Evolutionary conservation across 2,113 vertebrate species (phyloP).

Genomic region (Platichthys flesus): DNA sequence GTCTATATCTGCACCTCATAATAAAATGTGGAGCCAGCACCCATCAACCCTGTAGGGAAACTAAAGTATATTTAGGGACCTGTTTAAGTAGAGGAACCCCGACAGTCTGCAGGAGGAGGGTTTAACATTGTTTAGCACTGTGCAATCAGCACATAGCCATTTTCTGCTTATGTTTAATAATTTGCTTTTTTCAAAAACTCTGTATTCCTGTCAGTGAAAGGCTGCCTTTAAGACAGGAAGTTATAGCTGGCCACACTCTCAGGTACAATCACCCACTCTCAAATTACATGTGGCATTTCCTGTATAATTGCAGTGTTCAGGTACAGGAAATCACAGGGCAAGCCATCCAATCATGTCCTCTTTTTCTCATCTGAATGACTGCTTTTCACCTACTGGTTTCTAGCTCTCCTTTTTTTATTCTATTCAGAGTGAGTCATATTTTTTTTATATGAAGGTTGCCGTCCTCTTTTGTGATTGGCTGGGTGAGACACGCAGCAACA

Average conservation of each 20-base stretch:
- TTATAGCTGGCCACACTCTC: not conserved
- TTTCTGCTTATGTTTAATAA: not conserved
- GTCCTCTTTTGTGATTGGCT: conserved; percentile 30
- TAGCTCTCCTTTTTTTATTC: not conserved
- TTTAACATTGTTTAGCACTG: not conserved
- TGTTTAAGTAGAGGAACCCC: not conserved
- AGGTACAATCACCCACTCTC: conserved; percentile 3
- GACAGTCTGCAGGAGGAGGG: not conserved
- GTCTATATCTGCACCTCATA: conserved; percentile 5
- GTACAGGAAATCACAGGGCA: conserved; percentile 10
- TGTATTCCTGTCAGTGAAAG: not conserved
- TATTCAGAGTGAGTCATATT: not conserved
- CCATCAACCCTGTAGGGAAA: conserved; percentile 36
- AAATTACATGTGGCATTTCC: conserved; percentile 30
- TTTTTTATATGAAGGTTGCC: not conserved
- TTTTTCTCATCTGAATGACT: no score
- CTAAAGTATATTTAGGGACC: conserved; percentile 19
- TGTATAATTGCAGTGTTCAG: conserved; percentile 23
- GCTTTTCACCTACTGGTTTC: not conserved
- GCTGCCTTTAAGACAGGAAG: conserved; percentile 3
- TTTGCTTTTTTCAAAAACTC: not conserved
- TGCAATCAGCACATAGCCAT: not conserved
- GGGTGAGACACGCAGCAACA: conserved; percentile 9
- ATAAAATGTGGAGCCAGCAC: conserved; percentile 37
- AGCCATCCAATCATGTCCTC: no score